These are phyloP conservation scores for Vidua macroura DNA, from an alignment of 2,113 vertebrate species.

Conservation along the genomic window DNA sequence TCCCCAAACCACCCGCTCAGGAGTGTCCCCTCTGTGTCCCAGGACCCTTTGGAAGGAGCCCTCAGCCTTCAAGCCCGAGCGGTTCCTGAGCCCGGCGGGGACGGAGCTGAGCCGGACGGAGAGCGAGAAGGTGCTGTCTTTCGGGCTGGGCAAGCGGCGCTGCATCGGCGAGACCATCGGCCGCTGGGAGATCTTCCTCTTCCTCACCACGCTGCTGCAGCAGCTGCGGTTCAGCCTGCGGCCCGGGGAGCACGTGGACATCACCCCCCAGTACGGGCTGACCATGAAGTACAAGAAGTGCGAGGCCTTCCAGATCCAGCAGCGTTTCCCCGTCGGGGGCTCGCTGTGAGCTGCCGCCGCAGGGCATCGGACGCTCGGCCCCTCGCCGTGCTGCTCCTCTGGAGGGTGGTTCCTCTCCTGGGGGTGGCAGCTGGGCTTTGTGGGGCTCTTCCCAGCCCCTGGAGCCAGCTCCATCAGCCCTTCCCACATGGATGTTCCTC, in stretches of 20 bases:
- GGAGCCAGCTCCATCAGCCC: neutral
- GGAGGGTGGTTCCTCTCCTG: neutral
- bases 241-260: slow-evolving; percentile 74
- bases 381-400: fast-evolving
- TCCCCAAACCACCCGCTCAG: no score
- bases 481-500: neutral
- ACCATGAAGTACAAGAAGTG: slow-evolving; percentile 88
- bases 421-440: fast-evolving
- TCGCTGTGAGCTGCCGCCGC: fast-evolving
- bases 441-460: neutral
- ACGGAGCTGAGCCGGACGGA: slow-evolving; percentile 70
- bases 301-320: slow-evolving; percentile 66
- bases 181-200: slow-evolving; percentile 87
- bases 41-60: slow-evolving; percentile 91
- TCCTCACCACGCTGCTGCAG: slow-evolving; percentile 86
- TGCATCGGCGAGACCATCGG: slow-evolving; percentile 89
- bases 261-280: slow-evolving; percentile 86
- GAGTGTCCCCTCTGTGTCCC: neutral
- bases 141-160: slow-evolving; percentile 87
- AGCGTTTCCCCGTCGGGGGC: neutral
- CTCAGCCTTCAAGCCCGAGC: slow-evolving; percentile 79
- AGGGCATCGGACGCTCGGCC: fast-evolving
- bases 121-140: slow-evolving; percentile 81
- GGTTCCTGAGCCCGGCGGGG: slow-evolving; percentile 79
- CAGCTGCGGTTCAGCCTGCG: slow-evolving; percentile 75